Conservation (phyloP, 2,888 invertebrate species). For the Ectropis crepuscularia region DNA sequence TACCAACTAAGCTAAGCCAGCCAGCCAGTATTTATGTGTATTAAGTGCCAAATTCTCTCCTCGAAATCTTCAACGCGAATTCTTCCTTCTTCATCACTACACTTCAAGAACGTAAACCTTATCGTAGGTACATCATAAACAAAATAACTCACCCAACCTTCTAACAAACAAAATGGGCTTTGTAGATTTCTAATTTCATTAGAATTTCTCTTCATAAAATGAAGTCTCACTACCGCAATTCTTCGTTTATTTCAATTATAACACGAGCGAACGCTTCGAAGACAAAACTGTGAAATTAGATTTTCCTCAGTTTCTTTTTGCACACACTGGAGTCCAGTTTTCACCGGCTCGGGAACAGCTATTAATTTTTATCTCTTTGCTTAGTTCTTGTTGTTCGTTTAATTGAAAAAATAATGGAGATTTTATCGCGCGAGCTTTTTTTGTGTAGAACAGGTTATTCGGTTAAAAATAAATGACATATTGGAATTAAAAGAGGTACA, state of each 20-base stretch:
- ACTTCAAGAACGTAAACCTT: no score
- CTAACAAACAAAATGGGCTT: no score
- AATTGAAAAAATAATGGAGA: slow-evolving; percentile 30
- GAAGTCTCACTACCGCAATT: slow-evolving; percentile 1
- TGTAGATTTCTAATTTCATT: neutral
- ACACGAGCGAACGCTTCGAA: slow-evolving; percentile 12
- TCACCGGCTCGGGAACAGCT: slow-evolving; percentile 13
- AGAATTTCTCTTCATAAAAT: slow-evolving; percentile 1
- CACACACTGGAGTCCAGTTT: slow-evolving; percentile 13
- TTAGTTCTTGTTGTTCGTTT: slow-evolving; percentile 22
- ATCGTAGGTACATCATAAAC: no score
- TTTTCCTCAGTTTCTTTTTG: slow-evolving; percentile 23
- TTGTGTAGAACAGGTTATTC: slow-evolving; percentile 5
- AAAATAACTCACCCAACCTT: no score
- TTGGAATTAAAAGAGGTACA: neutral
- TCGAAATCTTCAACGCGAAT: no score
- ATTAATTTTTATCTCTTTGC: slow-evolving; percentile 27
- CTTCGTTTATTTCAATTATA: slow-evolving; percentile 19
- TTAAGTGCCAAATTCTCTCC: no score
- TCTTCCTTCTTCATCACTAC: no score
- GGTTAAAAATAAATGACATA: slow-evolving; percentile 7
- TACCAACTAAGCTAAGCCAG: no score
- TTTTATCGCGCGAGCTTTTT: slow-evolving; percentile 13
- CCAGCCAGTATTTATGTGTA: no score
- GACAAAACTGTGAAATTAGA: slow-evolving; percentile 27